Evolutionary conservation across 2,888 invertebrate species (phyloP).

Genomic region (Drosophila demipolita): DNA sequence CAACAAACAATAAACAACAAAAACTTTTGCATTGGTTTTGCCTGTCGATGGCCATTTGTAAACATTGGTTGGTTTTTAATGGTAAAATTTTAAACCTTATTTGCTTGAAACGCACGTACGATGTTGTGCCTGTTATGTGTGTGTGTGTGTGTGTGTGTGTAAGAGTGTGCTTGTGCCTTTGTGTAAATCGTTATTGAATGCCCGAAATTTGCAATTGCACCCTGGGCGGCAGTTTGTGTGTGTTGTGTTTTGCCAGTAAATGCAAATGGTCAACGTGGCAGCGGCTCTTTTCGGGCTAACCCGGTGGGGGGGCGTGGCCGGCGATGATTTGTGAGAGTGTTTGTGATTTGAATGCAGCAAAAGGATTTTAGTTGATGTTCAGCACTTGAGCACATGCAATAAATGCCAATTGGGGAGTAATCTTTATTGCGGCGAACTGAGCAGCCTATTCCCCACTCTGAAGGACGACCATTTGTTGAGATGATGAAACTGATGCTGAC

Average conservation of each 20-base stretch:
- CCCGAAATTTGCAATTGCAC: conserved; percentile 73
- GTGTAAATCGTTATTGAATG: conserved; percentile 75
- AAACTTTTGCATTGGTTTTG: conserved; percentile 20
- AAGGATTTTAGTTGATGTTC: conserved; percentile 50
- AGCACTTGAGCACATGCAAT: conserved; percentile 29
- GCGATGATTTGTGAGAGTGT: conserved; percentile 56
- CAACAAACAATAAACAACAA: conserved; percentile 18
- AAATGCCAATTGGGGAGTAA: conserved; percentile 47
- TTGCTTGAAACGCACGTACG: conserved; percentile 44
- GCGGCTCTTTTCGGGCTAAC: conserved; percentile 25
- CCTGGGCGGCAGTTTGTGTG: conserved; percentile 65
- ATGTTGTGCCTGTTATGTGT: neutral
- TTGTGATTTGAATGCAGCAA: conserved; percentile 55
- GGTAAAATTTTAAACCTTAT: conserved; percentile 73
- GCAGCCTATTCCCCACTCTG: conserved; percentile 14
- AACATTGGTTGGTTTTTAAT: conserved; percentile 59
- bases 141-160: neutral
- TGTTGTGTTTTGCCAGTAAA: conserved; percentile 47
- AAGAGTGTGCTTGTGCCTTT: conserved; percentile 31
- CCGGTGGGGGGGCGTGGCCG: conserved; percentile 7
- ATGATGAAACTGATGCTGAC: conserved; percentile 11
- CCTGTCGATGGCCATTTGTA: conserved; percentile 55
- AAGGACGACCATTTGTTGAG: conserved; percentile 3
- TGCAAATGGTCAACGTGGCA: conserved; percentile 54
- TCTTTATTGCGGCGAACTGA: conserved; percentile 19